Conservation (phyloP, 2,797 vertebrate genomes). For the Hafferia zeledoni region DNA sequence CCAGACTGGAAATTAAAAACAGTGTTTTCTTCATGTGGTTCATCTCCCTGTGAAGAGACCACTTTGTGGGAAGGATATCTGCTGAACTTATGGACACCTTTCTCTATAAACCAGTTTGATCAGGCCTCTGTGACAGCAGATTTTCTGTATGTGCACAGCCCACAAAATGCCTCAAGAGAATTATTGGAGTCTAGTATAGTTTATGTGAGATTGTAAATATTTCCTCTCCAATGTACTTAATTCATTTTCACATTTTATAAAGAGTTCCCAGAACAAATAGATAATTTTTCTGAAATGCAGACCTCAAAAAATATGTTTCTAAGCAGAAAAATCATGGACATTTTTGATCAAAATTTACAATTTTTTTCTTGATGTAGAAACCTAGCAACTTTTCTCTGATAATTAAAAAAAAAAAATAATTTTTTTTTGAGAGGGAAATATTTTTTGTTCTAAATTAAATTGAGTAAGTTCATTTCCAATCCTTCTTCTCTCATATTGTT, state of each 20-base stretch:
- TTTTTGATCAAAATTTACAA: background rate
- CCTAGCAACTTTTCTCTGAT: background rate
- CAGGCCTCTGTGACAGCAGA: background rate
- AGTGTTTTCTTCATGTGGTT: background rate
- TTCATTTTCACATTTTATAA: background rate
- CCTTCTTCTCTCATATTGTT: background rate
- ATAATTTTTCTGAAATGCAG: background rate
- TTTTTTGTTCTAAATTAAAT: background rate
- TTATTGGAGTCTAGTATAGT: background rate
- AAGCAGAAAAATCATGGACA: background rate
- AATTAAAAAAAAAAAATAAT: too few relatives aligned
- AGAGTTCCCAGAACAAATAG: background rate
- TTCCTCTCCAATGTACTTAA: background rate
- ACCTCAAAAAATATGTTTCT: background rate
- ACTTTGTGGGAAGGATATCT: background rate
- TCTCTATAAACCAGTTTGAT: background rate
- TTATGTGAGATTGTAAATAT: background rate
- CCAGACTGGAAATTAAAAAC: background rate
- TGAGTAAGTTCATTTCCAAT: background rate
- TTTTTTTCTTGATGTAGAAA: background rate
- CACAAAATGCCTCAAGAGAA: background rate
- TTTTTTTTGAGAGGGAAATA: accelerated
- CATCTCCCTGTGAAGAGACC: background rate
- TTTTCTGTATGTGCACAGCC: background rate
- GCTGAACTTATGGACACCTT: background rate